These are phyloP conservation scores for Lasiurus borealis DNA, from an alignment of 2,113 vertebrate species.

Conservation along the genomic window DNA sequence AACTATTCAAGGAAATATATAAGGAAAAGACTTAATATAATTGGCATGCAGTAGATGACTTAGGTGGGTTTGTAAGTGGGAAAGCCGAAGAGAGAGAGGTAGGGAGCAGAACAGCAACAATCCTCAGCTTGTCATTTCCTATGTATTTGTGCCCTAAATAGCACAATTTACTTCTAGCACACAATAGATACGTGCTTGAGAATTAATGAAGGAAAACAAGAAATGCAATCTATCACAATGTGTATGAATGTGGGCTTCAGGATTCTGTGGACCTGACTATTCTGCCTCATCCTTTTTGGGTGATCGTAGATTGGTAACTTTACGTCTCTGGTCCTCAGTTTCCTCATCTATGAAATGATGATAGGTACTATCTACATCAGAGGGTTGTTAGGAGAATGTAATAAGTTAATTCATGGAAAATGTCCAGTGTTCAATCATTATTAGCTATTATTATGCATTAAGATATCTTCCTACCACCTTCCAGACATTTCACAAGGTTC, in stretches of 20 bases:
- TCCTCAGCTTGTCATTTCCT: slow-evolving; percentile 33
- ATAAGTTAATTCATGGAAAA: background rate
- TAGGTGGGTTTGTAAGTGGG: slow-evolving; percentile 1
- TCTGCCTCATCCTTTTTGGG: background rate
- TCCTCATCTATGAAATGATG: background rate
- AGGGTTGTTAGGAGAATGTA: background rate
- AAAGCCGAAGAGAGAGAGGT: slow-evolving; percentile 2
- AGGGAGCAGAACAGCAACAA: background rate
- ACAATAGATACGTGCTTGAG: background rate
- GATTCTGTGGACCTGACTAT: background rate
- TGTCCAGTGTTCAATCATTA: background rate
- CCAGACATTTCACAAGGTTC: background rate
- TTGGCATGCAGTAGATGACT: background rate
- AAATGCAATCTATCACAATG: background rate
- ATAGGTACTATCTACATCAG: background rate
- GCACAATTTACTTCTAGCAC: background rate
- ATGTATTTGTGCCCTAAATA: background rate
- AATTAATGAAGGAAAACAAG: background rate
- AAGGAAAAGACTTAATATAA: slow-evolving; percentile 42
- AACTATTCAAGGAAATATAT: slow-evolving; percentile 49
- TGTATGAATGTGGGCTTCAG: background rate
- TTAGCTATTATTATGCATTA: background rate
- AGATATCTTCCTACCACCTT: background rate
- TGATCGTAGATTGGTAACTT: background rate
- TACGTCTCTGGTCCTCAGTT: background rate